Evolutionary conservation across 2,113 vertebrate species (phyloP).

Genomic region (Hypomesus transpacificus): DNA sequence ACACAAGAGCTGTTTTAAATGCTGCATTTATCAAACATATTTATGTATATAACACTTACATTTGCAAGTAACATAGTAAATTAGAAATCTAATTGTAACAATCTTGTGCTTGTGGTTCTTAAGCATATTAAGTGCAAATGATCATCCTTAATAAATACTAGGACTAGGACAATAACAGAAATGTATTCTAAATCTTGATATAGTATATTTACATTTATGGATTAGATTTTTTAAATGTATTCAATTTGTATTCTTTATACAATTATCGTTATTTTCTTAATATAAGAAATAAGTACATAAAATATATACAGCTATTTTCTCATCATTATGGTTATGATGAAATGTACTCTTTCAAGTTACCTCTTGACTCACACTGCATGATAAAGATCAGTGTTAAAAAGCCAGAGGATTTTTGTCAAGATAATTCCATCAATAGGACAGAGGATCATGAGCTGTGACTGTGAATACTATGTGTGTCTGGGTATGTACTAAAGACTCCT

Average conservation of each 20-base stretch:
- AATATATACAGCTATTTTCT: neutral
- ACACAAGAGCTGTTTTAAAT: neutral
- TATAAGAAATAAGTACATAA: slow-evolving; percentile 65
- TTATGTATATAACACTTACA: neutral
- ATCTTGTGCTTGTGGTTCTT: too few relatives aligned
- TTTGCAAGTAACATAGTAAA: too few relatives aligned
- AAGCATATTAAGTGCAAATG: too few relatives aligned
- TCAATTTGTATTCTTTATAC: neutral
- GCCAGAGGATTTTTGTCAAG: neutral
- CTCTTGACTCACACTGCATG: neutral
- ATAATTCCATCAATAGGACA: neutral
- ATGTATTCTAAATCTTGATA: neutral
- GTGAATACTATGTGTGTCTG: neutral
- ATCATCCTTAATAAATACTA: too few relatives aligned
- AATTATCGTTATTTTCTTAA: slow-evolving; percentile 61
- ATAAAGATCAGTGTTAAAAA: neutral
- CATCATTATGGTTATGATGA: neutral
- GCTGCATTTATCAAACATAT: neutral
- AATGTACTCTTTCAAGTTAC: neutral
- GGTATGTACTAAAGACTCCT: slow-evolving; percentile 55
- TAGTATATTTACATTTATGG: neutral
- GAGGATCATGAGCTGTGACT: neutral
- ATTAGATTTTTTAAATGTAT: slow-evolving; percentile 50
- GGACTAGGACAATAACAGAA: neutral
- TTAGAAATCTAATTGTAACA: too few relatives aligned